Conservation (phyloP, 2,113 vertebrate genomes). For the Desmodus rotundus region DNA sequence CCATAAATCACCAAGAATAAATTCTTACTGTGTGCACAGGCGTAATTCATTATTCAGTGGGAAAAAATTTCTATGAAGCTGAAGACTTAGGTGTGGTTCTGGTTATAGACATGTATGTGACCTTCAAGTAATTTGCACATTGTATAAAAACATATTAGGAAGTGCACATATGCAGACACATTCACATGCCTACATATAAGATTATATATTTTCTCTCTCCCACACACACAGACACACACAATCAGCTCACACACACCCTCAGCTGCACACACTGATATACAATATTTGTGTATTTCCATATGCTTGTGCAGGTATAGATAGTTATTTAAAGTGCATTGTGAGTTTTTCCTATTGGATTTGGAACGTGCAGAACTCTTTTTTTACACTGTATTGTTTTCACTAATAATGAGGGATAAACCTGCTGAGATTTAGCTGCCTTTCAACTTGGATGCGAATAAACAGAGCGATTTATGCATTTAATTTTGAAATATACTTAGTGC, state of each 20-base stretch:
- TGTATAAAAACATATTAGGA: background rate
- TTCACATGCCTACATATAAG: background rate
- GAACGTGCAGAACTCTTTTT: background rate
- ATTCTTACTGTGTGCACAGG: background rate
- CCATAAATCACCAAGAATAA: constrained; percentile 1
- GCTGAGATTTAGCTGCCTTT: background rate
- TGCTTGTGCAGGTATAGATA: background rate
- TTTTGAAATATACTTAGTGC: constrained; percentile 28
- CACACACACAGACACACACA: no score
- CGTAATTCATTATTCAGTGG: background rate
- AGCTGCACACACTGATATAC: background rate
- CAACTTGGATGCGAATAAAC: background rate
- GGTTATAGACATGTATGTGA: background rate
- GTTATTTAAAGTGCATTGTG: background rate
- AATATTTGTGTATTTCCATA: background rate
- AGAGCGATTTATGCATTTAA: background rate
- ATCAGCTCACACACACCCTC: background rate
- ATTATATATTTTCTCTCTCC: background rate
- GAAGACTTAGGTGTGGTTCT: background rate
- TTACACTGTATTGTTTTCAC: background rate
- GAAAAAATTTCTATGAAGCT: background rate
- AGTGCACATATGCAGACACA: background rate
- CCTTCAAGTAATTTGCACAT: background rate
- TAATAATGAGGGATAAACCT: background rate
- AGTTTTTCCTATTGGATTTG: background rate